Base-by-base conservation (phyloP, 37 sponge, comb jelly and placozoan genomes). In the Chondrosia reniformis region DNA sequence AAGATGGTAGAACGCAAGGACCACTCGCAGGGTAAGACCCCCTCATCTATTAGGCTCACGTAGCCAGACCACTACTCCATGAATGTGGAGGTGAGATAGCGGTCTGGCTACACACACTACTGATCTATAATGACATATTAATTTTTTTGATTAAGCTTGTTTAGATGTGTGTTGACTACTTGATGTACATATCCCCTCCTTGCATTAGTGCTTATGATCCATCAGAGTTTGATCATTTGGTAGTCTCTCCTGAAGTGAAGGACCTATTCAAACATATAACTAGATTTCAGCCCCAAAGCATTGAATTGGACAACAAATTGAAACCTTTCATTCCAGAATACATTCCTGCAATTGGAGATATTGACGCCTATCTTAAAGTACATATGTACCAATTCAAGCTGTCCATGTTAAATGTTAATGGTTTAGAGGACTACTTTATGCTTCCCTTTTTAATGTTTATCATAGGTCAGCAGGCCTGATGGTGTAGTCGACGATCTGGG, bases 321-420 rank as follows among this genome's bases (percentile, higher is more conserved):
- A 89, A 82, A 37, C 99, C 99, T 24, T 98, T 98, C 79, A 87
- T 98, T 28, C 99, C 99, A 3, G 99, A 95, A 25, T 98, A 85
- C 77, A 92, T 98, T 40, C 99, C 99, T 31, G 91, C 99, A 54
- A 95, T 95, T 25, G 99, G 99, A 74, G 99, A 98, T 76, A 98
- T 98, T 56, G 99, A 98, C 79, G 99, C 96, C 17, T 98, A 95
- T 77, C 71, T 94, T 55, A 98, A 95, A 84, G 99, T 95, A 12
- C 25, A 57, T 25, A 4, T 6, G 36, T 13, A 8, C 2, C 3
- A 28, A 2, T 45, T 2, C 27, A 6, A 28, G 58, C 58, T 49
- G 9, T 28, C n/a, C 7, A 56, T n/a, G n/a, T n/a, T n/a, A n/a
- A n/a, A n/a, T n/a, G n/a, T n/a, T n/a, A n/a, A n/a, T n/a, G n/a